Conservation (phyloP, 1,140 invertebrate genomes). For the Laupala kohalensis region DNA sequence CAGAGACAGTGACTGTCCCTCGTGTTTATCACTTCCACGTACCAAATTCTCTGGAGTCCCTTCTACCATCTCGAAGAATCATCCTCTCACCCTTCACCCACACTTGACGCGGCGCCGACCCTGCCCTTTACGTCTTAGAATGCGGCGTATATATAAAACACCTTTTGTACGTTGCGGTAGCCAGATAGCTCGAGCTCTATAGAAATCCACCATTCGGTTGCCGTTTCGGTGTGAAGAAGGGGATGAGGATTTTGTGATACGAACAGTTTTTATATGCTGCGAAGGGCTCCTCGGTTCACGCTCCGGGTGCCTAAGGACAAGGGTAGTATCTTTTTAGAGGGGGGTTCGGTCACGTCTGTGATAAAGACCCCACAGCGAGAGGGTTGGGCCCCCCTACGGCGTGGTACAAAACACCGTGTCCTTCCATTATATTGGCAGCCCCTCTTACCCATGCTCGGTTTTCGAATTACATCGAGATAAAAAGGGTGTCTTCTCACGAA, state of each 20-base stretch:
- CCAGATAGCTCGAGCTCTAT: neutral
- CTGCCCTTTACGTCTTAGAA: neutral
- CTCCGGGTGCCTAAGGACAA: neutral
- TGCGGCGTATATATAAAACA: neutral
- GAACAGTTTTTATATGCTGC: neutral
- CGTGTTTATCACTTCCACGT: neutral
- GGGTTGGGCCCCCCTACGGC: too few relatives aligned
- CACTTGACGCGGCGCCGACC: neutral
- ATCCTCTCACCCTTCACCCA: neutral
- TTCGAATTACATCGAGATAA: neutral
- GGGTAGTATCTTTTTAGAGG: neutral
- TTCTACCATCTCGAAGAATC: too few relatives aligned
- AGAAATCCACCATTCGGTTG: neutral
- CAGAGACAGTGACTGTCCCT: neutral
- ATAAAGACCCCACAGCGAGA: neutral
- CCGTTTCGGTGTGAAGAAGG: neutral
- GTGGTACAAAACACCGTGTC: neutral
- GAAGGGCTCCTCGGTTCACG: neutral
- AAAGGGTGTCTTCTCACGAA: neutral
- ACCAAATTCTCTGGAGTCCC: neutral
- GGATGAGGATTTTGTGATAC: neutral
- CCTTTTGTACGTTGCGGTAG: neutral
- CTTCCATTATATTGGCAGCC: neutral
- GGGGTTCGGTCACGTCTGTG: neutral
- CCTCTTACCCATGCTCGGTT: neutral